phyloP scores from a whole-genome alignment of 2,113 vertebrate species.

The Leptobrachium ailaonicum region DNA sequence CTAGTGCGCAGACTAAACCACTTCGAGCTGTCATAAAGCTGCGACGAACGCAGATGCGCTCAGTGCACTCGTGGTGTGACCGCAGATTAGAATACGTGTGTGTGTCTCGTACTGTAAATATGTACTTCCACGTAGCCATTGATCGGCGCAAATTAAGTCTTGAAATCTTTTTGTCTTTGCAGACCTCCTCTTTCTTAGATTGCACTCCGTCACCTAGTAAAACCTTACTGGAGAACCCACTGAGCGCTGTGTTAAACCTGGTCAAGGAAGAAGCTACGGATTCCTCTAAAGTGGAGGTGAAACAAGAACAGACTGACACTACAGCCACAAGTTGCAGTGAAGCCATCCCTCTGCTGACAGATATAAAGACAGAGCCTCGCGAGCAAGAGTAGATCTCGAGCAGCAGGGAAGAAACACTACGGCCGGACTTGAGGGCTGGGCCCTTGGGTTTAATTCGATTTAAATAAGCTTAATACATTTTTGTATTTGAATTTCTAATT shows the following conservation, averaged over 20 bases:
- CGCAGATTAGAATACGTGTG: no score
- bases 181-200: conserved; percentile 88
- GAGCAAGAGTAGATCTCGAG: conserved; percentile 62
- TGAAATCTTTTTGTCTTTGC: conserved; percentile 46
- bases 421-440: conserved; percentile 74
- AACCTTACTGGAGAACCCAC: conserved; percentile 85
- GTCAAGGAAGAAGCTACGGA: conserved; percentile 80
- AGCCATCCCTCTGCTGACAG: conserved; percentile 65
- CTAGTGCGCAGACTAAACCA: no score
- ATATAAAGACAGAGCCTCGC: conserved; percentile 73
- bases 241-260: conserved; percentile 80
- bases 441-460: conserved; percentile 75
- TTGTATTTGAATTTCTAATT: conserved; percentile 91
- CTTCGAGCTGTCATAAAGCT: no score
- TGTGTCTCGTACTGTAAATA: no score
- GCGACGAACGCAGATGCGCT: no score
- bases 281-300: conserved; percentile 72
- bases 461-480: conserved; percentile 90
- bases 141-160: no score
- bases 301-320: conserved; percentile 77
- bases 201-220: conserved; percentile 91
- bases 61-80: no score
- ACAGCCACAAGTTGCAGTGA: conserved; percentile 69
- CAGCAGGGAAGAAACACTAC: conserved; percentile 74
- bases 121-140: no score